Conservation (phyloP, 2,797 vertebrate genomes). For the Acanthurus leucopareius region DNA sequence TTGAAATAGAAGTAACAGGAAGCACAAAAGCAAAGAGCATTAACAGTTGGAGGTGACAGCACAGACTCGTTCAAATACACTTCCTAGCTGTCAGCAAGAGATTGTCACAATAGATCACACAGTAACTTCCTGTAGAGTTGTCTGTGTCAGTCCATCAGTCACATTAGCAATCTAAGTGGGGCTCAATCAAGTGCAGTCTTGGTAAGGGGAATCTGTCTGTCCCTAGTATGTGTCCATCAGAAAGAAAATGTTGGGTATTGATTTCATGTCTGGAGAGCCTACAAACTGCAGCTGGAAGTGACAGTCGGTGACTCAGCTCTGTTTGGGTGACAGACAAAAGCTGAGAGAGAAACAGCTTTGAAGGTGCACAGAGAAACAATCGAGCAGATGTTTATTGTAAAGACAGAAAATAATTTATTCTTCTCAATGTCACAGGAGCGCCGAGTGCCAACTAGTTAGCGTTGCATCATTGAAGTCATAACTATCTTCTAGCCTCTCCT, state of each 20-base stretch:
- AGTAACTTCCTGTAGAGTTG: constrained; percentile 67
- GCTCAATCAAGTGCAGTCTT: constrained; percentile 81
- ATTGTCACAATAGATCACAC: constrained; percentile 60
- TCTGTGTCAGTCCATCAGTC: constrained; percentile 76
- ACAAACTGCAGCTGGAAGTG: constrained; percentile 79
- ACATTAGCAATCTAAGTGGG: constrained; percentile 81
- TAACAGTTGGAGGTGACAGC: constrained; percentile 45
- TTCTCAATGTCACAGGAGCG: constrained; percentile 35
- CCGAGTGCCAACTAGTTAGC: constrained; percentile 57
- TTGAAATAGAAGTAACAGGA: constrained; percentile 20
- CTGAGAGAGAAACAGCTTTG: constrained; percentile 57
- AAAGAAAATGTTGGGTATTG: constrained; percentile 83
- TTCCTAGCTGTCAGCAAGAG: constrained; percentile 48
- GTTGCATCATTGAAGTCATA: constrained; percentile 46
- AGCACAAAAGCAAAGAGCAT: constrained; percentile 34
- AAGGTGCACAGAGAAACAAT: constrained; percentile 43
- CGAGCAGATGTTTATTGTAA: constrained; percentile 67
- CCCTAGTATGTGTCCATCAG: constrained; percentile 82
- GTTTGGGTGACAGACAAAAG: constrained; percentile 65
- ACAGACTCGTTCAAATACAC: constrained; percentile 34
- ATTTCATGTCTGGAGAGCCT: constrained; percentile 82
- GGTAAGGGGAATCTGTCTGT: constrained; percentile 70
- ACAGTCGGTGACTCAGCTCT: constrained; percentile 77
- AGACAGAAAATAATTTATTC: constrained; percentile 59
- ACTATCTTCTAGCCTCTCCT: constrained; percentile 52